Percentiles rank a stretch among this genome's conserved stretches.
Evolutionary conservation across 1,140 invertebrate genomes (phyloP).

Genomic region (Drosophila obscura): DNA sequence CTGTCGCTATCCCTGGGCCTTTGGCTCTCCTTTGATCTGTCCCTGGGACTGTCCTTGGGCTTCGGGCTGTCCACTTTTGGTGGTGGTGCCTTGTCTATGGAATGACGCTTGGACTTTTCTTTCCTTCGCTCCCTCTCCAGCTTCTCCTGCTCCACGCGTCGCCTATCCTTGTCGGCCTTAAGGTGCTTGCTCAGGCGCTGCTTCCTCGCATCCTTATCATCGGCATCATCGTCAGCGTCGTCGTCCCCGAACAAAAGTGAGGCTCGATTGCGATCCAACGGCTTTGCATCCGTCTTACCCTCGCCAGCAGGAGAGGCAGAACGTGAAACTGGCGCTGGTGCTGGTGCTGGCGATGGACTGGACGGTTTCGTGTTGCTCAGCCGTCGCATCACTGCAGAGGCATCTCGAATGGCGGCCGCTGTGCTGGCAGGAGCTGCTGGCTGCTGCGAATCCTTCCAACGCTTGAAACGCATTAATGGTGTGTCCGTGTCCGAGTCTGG

Average conservation of each 20-base stretch:
- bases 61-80: slow-evolving; percentile 6
- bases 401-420: slow-evolving; percentile 64
- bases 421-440: slow-evolving; percentile 15
- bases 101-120: slow-evolving; percentile 37
- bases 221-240: slow-evolving; percentile 63
- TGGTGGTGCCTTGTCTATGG: slow-evolving; percentile 22
- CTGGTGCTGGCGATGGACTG: not conserved
- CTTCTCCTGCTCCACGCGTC: slow-evolving; percentile 54
- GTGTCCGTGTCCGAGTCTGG: slow-evolving; percentile 83
- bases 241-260: slow-evolving; percentile 85
- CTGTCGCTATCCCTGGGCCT: no score
- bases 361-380: slow-evolving; percentile 22
- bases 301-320: not conserved
- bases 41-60: not conserved
- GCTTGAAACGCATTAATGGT: slow-evolving; percentile 57
- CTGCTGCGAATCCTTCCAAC: slow-evolving; percentile 66
- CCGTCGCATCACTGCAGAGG: slow-evolving; percentile 34
- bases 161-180: slow-evolving; percentile 83
- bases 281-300: slow-evolving; percentile 20
- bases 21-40: no score
- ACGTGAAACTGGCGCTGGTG: not conserved
- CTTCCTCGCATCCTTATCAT: slow-evolving; percentile 41
- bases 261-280: slow-evolving; percentile 79
- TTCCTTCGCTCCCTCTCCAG: slow-evolving; percentile 43
- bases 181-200: slow-evolving; percentile 84